Evolutionary conservation across 2,888 invertebrate genomes (phyloP).

Genomic region (Phrixothrix hirtus): DNA sequence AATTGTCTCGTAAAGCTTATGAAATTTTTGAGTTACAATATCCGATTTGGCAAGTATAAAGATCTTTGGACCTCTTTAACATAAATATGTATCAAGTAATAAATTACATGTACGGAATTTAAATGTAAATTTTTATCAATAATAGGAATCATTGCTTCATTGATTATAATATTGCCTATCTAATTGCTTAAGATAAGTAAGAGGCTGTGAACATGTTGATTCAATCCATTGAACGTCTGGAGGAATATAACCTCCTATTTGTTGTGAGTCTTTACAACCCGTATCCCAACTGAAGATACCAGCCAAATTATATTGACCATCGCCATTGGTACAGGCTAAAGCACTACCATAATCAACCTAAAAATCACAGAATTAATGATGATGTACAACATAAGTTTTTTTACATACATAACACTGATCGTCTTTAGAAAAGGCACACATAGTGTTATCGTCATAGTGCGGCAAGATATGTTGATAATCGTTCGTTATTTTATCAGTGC

Average conservation of each 20-base stretch:
- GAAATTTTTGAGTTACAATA: no score
- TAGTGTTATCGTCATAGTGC: slow-evolving; percentile 64
- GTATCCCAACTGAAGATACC: slow-evolving; percentile 80
- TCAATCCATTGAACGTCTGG: slow-evolving; percentile 58
- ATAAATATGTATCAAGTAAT: no score
- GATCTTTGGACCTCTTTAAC: background rate
- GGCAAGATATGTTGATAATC: slow-evolving; percentile 63
- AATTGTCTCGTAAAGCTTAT: no score
- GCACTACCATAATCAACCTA: slow-evolving; percentile 77
- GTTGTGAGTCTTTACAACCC: slow-evolving; percentile 60
- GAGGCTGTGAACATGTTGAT: slow-evolving; percentile 48
- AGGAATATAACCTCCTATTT: slow-evolving; percentile 55
- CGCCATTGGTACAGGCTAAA: slow-evolving; percentile 73
- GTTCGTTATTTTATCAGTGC: slow-evolving; percentile 62
- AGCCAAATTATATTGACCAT: slow-evolving; percentile 69
- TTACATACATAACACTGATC: slow-evolving; percentile 74
- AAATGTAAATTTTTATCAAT: no score
- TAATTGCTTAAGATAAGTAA: slow-evolving; percentile 49
- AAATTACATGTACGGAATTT: no score
- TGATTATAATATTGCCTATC: slow-evolving; percentile 32
- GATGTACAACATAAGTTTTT: background rate
- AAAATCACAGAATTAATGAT: slow-evolving; percentile 21
- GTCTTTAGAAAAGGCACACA: slow-evolving; percentile 71
- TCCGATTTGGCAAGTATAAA: background rate
- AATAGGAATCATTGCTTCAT: background rate